phyloP scores from a whole-genome alignment of 2,888 invertebrate species.

The Eupithecia vulgata region DNA sequence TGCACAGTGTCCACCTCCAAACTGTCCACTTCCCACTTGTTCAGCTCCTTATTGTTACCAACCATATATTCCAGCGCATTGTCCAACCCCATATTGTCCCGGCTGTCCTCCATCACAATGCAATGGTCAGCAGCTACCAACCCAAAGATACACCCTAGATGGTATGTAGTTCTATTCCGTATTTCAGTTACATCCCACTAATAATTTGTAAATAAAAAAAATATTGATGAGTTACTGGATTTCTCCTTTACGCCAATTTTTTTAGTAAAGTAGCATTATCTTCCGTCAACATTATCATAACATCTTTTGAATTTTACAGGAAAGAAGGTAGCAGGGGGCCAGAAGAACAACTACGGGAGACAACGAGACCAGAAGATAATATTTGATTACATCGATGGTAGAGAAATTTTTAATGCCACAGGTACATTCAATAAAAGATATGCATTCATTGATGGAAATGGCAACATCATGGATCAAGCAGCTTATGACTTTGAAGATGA shows the following conservation, averaged over 20 bases:
- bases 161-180: not conserved
- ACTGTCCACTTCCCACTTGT: not conserved
- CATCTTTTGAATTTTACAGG: not conserved
- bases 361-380: not conserved
- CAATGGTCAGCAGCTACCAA: not conserved
- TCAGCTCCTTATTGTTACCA: not conserved
- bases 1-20: not conserved
- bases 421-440: not conserved
- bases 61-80: not conserved
- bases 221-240: not conserved
- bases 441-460: not conserved
- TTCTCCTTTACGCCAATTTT: not conserved
- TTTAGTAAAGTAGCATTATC: not conserved
- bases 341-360: not conserved
- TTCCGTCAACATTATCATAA: not conserved
- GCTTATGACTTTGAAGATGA: slow-evolving; percentile 4
- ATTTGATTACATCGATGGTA: not conserved
- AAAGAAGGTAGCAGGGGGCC: not conserved
- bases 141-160: not conserved
- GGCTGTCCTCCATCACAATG: not conserved
- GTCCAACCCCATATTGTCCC: not conserved
- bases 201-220: not conserved
- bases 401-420: not conserved
- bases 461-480: not conserved
- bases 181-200: not conserved